Evolutionary conservation across 2,113 vertebrate species (phyloP), one percentile per base, ranked within the genome.

Genomic region (Oryzias curvinotus): DNA sequence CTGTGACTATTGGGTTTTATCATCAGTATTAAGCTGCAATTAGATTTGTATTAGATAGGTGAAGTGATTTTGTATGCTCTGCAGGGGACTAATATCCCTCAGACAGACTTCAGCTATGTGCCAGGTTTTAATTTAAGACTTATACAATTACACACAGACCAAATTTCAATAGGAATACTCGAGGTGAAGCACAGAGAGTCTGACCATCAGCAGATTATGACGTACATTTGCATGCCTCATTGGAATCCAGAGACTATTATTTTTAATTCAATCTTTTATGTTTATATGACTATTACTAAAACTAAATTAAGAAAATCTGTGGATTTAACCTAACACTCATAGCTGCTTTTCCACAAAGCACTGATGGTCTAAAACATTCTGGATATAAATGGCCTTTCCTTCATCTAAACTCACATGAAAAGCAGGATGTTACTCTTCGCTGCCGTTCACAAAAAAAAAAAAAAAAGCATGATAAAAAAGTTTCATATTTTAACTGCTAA

Each of bases 41-140:
- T 79, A 80, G 77, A 75, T 82, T 77, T 71, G 64, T 77, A 79
- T 82, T 81, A 73, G 65, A 79, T 60, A 65, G 80, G 70, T 71
- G 52, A 45, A 73, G 62, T 67, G 75, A 63, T 71, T 80, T 56
- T 59, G 53, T 59, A 41, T 77, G 80, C 75, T 81, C 78, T 60
- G 61, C 70, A 60, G 62, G 75, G 68, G 18, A 57, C 59, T 71
- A 18, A 72, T 65, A 69, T 69, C 53, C 43, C 63, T 3, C 14
- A 65, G 71, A 61, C 13, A 65, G 43, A 62, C 64, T 18, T 45
- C 58, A 19, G 6, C 55, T 53, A 41, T 72, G 60, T 49, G 26
- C 59, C 56, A 23, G 43, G 3, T 48, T 58, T 58, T 17, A 62
- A 50, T 75, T 67, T 41, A 23, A 17, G 45, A 50, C 19, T 19